Evolutionary conservation across 2,888 invertebrate genomes (phyloP).

Genomic region (Lasioglossum oenotherae): DNA sequence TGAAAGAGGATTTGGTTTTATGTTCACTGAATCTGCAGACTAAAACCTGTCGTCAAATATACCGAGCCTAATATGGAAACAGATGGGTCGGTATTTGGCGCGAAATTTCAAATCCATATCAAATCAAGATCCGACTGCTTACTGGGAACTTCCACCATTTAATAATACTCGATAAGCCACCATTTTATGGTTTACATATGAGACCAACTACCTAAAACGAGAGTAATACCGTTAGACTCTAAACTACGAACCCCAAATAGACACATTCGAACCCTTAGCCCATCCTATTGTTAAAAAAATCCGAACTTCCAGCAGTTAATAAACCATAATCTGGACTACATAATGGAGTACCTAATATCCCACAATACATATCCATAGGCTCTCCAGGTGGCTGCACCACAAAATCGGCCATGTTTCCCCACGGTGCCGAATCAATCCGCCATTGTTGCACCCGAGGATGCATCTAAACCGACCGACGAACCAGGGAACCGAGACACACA

Average conservation of each 20-base stretch:
- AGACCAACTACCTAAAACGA: no score
- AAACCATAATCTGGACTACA: neutral
- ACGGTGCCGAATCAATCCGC: neutral
- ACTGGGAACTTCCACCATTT: no score
- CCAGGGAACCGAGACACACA: conserved; percentile 2
- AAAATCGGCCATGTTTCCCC: conserved; percentile 1
- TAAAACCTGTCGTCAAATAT: no score
- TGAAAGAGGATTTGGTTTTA: no score
- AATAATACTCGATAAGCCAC: no score
- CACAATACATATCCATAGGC: neutral
- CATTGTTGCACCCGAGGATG: neutral
- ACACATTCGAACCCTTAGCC: neutral
- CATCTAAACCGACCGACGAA: neutral
- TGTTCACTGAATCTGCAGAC: no score
- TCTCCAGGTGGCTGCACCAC: neutral
- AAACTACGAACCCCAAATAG: neutral
- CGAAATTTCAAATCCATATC: no score
- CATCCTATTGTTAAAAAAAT: neutral
- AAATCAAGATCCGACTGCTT: no score
- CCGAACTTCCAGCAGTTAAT: neutral
- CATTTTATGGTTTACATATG: no score
- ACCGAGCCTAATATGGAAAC: no score
- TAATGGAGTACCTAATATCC: neutral
- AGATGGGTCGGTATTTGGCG: no score
- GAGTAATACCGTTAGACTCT: no score